Evolutionary conservation across 2,888 invertebrate species (phyloP).

Genomic region (Synergus itoensis): DNA sequence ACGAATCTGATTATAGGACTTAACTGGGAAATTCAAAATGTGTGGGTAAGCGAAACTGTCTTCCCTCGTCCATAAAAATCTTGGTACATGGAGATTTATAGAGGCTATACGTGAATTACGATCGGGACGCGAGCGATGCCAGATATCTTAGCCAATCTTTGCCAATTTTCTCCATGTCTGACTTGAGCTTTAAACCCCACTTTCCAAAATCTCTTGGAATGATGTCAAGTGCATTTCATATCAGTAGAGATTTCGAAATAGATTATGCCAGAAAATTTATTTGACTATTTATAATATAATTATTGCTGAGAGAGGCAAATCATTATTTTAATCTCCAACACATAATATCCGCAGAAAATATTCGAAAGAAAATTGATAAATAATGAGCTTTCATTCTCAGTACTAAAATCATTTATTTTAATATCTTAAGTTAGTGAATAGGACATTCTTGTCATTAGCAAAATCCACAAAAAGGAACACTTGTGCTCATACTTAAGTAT

Average conservation of each 20-base stretch:
- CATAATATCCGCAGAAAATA: too few relatives aligned
- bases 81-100: constrained; percentile 36
- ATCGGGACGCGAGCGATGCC: constrained; percentile 28
- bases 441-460: too few relatives aligned
- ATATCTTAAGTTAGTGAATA: too few relatives aligned
- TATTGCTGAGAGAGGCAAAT: too few relatives aligned
- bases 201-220: constrained; percentile 14
- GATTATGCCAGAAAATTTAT: not conserved
- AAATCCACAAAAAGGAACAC: too few relatives aligned
- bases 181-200: constrained; percentile 10
- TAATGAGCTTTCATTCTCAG: too few relatives aligned
- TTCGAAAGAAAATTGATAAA: too few relatives aligned
- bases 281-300: not conserved
- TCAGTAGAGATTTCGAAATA: not conserved
- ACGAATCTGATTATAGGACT: constrained; percentile 13
- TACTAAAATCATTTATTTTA: too few relatives aligned
- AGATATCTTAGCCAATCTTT: constrained; percentile 14
- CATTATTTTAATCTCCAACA: too few relatives aligned
- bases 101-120: constrained; percentile 33
- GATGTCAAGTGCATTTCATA: constrained; percentile 6
- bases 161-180: constrained; percentile 15
- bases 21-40: constrained; percentile 9
- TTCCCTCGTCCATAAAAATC: constrained; percentile 12
- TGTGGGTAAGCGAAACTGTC: constrained; percentile 12
- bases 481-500: not conserved